Conservation (phyloP, 2,113 vertebrate species). For the Ailuropoda melanoleuca region DNA sequence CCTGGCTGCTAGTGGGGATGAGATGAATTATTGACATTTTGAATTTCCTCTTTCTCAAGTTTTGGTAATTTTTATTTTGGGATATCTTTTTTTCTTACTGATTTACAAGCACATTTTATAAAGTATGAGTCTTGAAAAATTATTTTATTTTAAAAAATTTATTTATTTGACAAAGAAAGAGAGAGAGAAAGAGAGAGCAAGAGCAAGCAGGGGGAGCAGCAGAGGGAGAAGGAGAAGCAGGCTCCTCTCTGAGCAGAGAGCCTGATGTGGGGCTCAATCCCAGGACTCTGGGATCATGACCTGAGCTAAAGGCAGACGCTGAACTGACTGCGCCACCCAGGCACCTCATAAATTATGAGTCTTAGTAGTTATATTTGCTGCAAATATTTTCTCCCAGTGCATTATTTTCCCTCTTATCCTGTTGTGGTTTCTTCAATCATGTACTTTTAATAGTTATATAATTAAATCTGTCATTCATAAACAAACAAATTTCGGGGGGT, state of each 20-base stretch:
- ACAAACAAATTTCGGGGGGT: background rate
- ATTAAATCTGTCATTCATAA: background rate
- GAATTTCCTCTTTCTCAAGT: background rate
- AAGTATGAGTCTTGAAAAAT: background rate
- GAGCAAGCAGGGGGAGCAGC: too few species aligned
- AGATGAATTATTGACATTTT: background rate
- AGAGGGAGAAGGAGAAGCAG: too few species aligned
- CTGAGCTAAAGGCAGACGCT: too few species aligned
- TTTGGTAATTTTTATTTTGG: background rate
- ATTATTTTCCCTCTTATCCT: background rate
- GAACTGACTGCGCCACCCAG: too few species aligned
- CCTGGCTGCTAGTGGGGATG: background rate
- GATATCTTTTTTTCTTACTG: background rate
- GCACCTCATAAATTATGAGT: background rate
- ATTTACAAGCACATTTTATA: background rate
- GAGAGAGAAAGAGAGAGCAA: too few species aligned
- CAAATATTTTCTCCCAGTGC: background rate
- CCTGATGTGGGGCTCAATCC: too few species aligned
- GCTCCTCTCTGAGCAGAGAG: too few species aligned
- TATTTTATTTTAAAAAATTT: too few species aligned
- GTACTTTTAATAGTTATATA: background rate
- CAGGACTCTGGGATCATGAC: too few species aligned
- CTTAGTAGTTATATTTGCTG: background rate
- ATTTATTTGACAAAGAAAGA: too few species aligned
- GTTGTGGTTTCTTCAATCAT: background rate